Base-by-base conservation (phyloP, 2,113 vertebrate species). In the Microtus oregoni region DNA sequence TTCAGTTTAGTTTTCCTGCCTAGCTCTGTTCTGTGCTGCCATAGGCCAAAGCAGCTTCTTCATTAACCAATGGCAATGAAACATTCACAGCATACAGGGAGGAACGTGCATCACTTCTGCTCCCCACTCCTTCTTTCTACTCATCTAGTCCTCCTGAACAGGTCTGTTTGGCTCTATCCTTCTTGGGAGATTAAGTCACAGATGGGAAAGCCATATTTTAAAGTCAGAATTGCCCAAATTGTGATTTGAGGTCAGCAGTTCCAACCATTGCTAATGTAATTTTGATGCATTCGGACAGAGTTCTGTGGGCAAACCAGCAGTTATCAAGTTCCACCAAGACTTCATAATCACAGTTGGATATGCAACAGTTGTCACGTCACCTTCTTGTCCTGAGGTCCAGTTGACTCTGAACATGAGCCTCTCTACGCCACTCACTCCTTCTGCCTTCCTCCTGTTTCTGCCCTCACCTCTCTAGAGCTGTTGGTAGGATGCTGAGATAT, bases 151-250 rank as follows among this genome's bases (percentile, higher is more conserved):
- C 52, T 75, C 76, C 52, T 63, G 58, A 15, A 11, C 72, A 77
- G 72, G 47, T 52, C 38, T 61, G 9, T 19, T 30, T 89, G 86
- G 12, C 38, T 73, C 35, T 6, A 13, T 85, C 58, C 32, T 47
- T 92, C 35, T 61, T 38, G 65, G n/a, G 58, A 63, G 14, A 10
- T 75, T 55, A 83, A 77, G 44, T 79, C 24, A 22, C 30, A 83
- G 76, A 50, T 15, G 7, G 0, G 2, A 72, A 75, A 8, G 44
- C 32, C 68, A 65, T 81, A 22, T 55, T 76, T 9, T 75, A 63
- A 81, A 89, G 89, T 91, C 86, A 94, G 78, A 82, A 91, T 86
- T 68, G 90, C 61, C 77, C 77, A 7, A 61, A 89, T 50, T 32
- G 5, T 3, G 2, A 87, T 50, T 55, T 6, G 77, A 30, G 67